Evolutionary conservation across 2,888 invertebrate genomes (phyloP), one percentile per base, ranked within the genome.

Genomic region (Andrena chrysosceles): DNA sequence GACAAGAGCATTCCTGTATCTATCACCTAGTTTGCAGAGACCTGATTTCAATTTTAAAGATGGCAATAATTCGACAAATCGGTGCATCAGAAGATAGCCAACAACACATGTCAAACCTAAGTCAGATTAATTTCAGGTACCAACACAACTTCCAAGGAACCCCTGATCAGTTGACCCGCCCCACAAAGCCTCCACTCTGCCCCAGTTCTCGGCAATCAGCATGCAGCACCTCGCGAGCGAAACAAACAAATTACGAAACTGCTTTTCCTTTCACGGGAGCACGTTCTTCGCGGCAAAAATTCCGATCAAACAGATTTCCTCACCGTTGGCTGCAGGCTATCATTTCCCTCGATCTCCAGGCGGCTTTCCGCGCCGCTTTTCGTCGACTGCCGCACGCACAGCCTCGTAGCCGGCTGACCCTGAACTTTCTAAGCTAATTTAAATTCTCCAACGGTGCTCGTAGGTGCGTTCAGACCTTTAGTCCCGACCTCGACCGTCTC

Each of bases 351-450:
- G 69, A 83, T 82, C 83, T 60, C 33, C 54, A 54, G 56, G 54
- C 72, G 8, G 52, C 69, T 81, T 76, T 68, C 71, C 72, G 63
- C 64, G 52, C 29, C 7, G 77, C 52, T 83, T 83, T 83, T 83
- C 83, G 77, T 77, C 69, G 56, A 16, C 63, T 79, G 78, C 70
- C 69, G 69, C 84, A 86, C 88, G 85, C 85, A 87, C 85, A 82
- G 84, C 69, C 85, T 86, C 84, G 80, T 81, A 85, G 79, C 72
- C 42, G 62, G 67, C 63, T 90, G 92, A 92, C 91, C 92, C 89
- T 92, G 92, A 92, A 92, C 92, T 92, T 91, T 92, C 91, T 91
- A 90, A 89, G 90, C 90, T 90, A 88, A 90, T 91, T 91, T 88
- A 90, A 92, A 92, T 92, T 92, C 91, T 85, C 86, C 89, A 87